Evolutionary conservation across 2,113 vertebrate species (phyloP), one percentile per base, ranked within the genome.

Genomic region (Agelaius tricolor): DNA sequence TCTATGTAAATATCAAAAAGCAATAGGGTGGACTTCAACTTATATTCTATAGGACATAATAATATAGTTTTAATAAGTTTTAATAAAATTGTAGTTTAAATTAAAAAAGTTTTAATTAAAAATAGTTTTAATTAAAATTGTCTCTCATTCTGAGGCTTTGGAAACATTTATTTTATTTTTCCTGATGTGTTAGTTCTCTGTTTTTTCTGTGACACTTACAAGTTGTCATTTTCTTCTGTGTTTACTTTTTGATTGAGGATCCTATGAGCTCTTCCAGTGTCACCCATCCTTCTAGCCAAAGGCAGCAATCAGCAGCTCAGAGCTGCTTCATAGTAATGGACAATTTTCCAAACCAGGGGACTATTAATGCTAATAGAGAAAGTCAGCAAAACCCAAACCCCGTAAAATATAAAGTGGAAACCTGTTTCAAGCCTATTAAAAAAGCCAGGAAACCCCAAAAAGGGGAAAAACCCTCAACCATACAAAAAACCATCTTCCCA

Each of bases 361-460:
- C 16, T 77, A 52, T 66, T 73, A 57, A 5, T 85, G 33, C 9
- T 69, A 44, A 47, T 19, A 65, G 26, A 84, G 13, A 41, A 72
- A 68, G 8, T 17, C 23, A 23, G 17, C 13, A 75, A 83, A 79
- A 65, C 61, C 7, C 17, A 57, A 74, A 66, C 6, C 2, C 16
- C 27, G 6, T 22, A 66, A 88, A 69, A 74, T 62, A 58, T 22
- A 6, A 52, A 35, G 11, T 43, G 16, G 31, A 74, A 87, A 22
- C 8, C 13, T 30, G 4, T 84, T 73, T 77, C 23, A 24, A 30
- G 7, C 28, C 35, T 28, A 16, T 19, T 66, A 62, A 73, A 80
- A 76, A 81, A 57, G 3, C 1, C 7, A 86, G 23, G 15, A 27
- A 44, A 1, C 0, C 1, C 16, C 7, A 7, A 2, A 62, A 10